Percentiles rank a stretch among this genome's conserved stretches.
Conservation (phyloP, 2,113 vertebrate genomes). For the Rissa tridactyla region DNA sequence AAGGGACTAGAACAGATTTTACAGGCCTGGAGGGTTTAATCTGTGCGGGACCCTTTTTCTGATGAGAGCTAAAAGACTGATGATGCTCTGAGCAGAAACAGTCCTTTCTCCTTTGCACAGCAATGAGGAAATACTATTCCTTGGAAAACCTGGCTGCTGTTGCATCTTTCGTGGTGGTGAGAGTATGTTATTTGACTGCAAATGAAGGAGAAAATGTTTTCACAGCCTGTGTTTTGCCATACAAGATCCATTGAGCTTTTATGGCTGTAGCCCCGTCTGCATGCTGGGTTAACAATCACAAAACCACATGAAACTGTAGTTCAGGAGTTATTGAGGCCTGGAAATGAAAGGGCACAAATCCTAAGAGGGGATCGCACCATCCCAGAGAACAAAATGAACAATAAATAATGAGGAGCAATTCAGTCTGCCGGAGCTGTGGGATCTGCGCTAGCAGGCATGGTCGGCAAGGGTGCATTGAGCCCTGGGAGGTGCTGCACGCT, state of each 20-base stretch:
- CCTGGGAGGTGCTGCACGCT: neutral
- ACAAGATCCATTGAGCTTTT: constrained; percentile 75
- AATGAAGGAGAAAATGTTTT: constrained; percentile 77
- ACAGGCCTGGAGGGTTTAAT: neutral
- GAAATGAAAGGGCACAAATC: constrained; percentile 75
- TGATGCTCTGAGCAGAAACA: constrained; percentile 5
- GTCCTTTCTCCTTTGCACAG: constrained; percentile 40
- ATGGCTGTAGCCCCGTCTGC: constrained; percentile 53
- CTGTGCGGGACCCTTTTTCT: neutral
- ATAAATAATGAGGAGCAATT: constrained; percentile 68
- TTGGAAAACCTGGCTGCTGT: constrained; percentile 61
- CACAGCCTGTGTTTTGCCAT: constrained; percentile 34
- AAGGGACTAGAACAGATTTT: neutral
- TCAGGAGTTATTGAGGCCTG: constrained; percentile 74
- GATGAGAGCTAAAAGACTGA: neutral
- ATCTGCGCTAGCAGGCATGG: neutral
- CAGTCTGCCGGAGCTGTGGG: constrained; percentile 31
- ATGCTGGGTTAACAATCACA: constrained; percentile 79
- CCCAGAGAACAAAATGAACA: constrained; percentile 59
- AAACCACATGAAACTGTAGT: constrained; percentile 73
- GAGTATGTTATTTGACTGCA: constrained; percentile 68
- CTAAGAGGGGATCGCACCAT: constrained; percentile 54
- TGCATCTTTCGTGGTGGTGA: constrained; percentile 2
- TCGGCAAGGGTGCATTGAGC: constrained; percentile 3
- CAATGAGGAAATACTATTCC: constrained; percentile 41